phyloP scores from a whole-genome alignment of 2,888 invertebrate species.

The Drosophila tanythrix region DNA sequence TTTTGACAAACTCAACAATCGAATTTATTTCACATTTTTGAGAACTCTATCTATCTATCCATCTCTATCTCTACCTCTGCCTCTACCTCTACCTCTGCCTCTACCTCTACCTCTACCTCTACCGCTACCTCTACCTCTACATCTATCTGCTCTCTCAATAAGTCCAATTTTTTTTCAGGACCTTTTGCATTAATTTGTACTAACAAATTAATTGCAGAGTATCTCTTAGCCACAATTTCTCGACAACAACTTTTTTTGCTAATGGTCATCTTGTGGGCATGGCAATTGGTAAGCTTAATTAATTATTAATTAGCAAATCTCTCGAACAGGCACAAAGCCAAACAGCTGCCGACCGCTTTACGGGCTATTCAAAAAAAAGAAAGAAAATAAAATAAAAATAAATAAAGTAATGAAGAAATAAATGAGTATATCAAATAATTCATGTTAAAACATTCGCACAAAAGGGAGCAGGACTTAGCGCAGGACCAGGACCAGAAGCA shows the following conservation, averaged over 20 bases:
- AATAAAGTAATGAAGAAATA: constrained; percentile 30
- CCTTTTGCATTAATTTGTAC: background rate
- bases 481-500: constrained; percentile 1
- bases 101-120: rapidly evolving
- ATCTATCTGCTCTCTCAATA: background rate
- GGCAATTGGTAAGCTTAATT: constrained; percentile 72
- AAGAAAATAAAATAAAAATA: constrained; percentile 15
- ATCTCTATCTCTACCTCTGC: no score
- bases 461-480: constrained; percentile 43
- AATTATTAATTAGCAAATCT: constrained; percentile 77
- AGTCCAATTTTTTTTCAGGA: background rate
- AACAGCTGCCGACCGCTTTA: constrained; percentile 52
- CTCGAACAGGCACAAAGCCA: constrained; percentile 65
- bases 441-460: constrained; percentile 62
- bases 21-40: background rate
- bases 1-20: background rate
- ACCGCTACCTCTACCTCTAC: no score
- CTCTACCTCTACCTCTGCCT: no score
- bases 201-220: background rate
- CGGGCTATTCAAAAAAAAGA: constrained; percentile 4
- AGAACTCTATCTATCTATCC: no score
- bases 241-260: background rate
- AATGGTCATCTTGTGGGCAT: constrained; percentile 35
- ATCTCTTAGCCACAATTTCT: background rate
- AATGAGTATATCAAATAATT: constrained; percentile 64